Conservation (phyloP, 2,113 vertebrate genomes). For the Elaphurus davidianus region DNA sequence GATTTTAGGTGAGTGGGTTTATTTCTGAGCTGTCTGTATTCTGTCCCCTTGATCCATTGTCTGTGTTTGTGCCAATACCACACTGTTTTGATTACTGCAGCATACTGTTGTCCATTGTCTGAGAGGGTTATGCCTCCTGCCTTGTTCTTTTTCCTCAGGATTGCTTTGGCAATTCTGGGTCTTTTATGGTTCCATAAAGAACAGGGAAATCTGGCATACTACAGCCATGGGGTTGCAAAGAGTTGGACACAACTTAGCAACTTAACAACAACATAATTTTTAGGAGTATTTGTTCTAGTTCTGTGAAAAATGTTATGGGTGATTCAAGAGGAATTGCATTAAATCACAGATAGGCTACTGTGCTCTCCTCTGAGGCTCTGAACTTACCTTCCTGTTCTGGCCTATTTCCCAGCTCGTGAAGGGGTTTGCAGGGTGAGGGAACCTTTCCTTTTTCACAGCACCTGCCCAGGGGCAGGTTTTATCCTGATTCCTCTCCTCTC, state of each 20-base stretch:
- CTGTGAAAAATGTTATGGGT: background rate
- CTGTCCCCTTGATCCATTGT: background rate
- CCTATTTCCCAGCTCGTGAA: background rate
- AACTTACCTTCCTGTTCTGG: background rate
- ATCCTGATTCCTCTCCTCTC: accelerated
- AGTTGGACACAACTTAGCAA: background rate
- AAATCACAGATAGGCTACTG: background rate
- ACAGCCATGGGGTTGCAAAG: background rate
- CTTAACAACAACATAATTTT: background rate
- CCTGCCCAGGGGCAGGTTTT: background rate
- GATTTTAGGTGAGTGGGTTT: background rate
- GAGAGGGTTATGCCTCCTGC: background rate
- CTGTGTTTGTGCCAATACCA: background rate
- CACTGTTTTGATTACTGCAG: background rate
- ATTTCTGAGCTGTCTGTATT: background rate
- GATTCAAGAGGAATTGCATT: background rate
- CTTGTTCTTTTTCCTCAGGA: background rate
- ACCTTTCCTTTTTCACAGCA: background rate
- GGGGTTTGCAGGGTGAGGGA: background rate
- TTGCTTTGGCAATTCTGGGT: background rate
- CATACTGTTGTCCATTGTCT: background rate
- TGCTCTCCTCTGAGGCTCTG: background rate
- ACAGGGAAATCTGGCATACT: background rate
- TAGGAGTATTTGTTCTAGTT: background rate
- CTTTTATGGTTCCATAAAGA: background rate